A percentile compares a stretch with the other conserved stretches of the same genome.
phyloP scores from a whole-genome alignment of 2,888 invertebrate species.

The Drosophila melanocephala region DNA sequence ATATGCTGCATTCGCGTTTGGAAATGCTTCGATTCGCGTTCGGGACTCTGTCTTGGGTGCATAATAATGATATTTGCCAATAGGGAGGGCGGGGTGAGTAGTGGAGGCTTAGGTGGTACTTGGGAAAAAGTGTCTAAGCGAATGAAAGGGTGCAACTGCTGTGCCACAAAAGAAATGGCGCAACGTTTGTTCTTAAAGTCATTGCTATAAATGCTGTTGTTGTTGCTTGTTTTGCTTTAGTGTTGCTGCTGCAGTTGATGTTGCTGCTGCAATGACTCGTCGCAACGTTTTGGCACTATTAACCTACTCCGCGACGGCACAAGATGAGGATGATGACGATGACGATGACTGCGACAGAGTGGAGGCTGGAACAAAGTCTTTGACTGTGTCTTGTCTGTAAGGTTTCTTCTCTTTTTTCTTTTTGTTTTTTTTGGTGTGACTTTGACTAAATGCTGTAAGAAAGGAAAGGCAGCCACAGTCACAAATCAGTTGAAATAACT shows the following conservation, averaged over 20 bases:
- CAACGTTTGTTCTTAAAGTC: conserved; percentile 72
- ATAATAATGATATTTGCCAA: conserved; percentile 73
- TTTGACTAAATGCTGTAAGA: conserved; percentile 73
- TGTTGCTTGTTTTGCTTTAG: conserved; percentile 20
- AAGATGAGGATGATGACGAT: conserved; percentile 60
- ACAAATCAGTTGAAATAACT: conserved; percentile 74
- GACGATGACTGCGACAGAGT: conserved; percentile 33
- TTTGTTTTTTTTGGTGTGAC: conserved; percentile 59
- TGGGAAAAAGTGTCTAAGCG: conserved; percentile 51
- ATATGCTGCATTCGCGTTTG: conserved; percentile 61
- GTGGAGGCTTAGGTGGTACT: background rate
- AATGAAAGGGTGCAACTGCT: conserved; percentile 76
- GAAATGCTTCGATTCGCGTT: conserved; percentile 39
- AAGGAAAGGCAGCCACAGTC: conserved; percentile 66
- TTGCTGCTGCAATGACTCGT: conserved; percentile 58
- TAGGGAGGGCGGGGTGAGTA: background rate
- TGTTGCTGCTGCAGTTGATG: conserved; percentile 33
- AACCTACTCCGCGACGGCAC: conserved; percentile 75
- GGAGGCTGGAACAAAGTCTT: conserved; percentile 16
- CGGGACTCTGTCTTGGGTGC: conserved; percentile 35
- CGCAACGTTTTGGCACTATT: conserved; percentile 77
- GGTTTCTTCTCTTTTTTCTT: background rate
- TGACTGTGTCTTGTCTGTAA: conserved; percentile 22
- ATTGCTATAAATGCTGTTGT: conserved; percentile 56
- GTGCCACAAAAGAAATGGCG: conserved; percentile 68